phyloP scores from a whole-genome alignment of 2,797 vertebrate genomes.

The Capromys pilorides region DNA sequence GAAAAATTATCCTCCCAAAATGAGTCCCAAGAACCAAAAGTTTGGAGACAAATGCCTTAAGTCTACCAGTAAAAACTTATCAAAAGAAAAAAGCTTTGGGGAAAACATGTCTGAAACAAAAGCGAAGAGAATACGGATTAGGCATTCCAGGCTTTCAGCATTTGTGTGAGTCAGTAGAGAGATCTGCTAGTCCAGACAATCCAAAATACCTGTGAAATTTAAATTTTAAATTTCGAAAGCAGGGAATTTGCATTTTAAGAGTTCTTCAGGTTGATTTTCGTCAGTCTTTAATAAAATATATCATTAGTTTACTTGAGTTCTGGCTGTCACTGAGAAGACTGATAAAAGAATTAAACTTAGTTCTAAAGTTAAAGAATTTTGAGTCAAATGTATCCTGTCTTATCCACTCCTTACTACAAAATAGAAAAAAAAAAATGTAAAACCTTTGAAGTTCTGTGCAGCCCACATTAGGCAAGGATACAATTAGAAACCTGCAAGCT shows the following conservation, averaged over 20 bases:
- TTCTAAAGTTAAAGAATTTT: conserved; percentile 11
- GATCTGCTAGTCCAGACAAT: background rate
- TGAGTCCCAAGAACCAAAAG: background rate
- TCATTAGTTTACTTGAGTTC: background rate
- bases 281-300: background rate
- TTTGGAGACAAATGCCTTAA: background rate
- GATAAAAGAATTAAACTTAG: background rate
- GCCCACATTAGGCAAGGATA: background rate
- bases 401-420: background rate
- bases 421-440: background rate
- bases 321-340: background rate
- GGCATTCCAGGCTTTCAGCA: background rate
- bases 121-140: background rate
- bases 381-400: background rate
- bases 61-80: background rate
- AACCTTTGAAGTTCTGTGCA: background rate
- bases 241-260: background rate
- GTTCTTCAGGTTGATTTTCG: conserved; percentile 19
- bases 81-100: background rate
- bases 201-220: conserved; percentile 9
- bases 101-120: background rate
- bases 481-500: conserved; percentile 15
- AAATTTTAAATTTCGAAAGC: background rate
- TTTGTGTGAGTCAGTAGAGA: background rate
- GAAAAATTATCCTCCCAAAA: background rate